phyloP scores from a whole-genome alignment of 2,888 invertebrate genomes.

The Pollenia angustigena region DNA sequence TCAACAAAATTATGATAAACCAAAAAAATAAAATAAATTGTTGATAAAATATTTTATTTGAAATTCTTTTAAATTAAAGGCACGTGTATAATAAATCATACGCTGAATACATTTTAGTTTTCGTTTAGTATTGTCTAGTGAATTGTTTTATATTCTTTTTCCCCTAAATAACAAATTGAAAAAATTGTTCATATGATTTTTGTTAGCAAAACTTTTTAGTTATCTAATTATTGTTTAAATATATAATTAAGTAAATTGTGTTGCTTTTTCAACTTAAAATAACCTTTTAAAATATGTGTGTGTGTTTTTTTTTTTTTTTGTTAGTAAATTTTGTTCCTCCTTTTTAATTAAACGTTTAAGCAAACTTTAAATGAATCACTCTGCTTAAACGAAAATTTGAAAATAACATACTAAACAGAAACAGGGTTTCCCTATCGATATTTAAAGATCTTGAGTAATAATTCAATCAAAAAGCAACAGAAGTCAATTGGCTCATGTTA shows the following conservation, averaged over 20 bases:
- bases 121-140: neutral
- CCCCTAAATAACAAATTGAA: no score
- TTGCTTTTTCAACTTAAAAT: conserved; percentile 28
- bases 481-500: conserved; percentile 76
- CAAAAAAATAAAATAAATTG: neutral
- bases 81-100: conserved; percentile 51
- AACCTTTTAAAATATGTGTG: conserved; percentile 14
- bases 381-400: neutral
- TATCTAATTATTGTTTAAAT: conserved; percentile 34
- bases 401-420: conserved; percentile 12
- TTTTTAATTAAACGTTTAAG: conserved; percentile 50
- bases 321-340: conserved; percentile 35
- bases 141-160: conserved; percentile 18
- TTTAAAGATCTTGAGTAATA: conserved; percentile 74
- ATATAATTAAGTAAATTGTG: conserved; percentile 52
- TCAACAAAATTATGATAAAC: no score
- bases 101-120: neutral
- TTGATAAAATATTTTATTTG: neutral
- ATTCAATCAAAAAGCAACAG: conserved; percentile 76
- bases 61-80: neutral
- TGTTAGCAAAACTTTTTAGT: neutral
- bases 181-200: neutral
- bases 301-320: neutral
- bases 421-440: conserved; percentile 66
- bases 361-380: conserved; percentile 51